Base-by-base conservation (phyloP, 2,797 vertebrate genomes). In the Anabas testudineus region DNA sequence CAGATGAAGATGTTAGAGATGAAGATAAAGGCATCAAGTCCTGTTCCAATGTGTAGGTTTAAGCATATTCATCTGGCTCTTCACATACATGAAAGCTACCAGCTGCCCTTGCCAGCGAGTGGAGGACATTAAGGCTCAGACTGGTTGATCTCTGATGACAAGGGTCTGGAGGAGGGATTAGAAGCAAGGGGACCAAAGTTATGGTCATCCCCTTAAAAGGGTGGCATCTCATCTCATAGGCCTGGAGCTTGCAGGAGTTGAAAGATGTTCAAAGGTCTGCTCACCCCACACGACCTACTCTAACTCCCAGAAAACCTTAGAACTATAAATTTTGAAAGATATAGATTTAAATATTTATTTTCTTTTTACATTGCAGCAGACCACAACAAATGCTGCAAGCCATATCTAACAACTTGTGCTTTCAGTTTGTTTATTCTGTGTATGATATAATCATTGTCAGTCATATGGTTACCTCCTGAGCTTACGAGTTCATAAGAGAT, bases 131-230 rank as follows among this genome's bases (percentile, higher is more conserved):
- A 86, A 88, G 88, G 85, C 78, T 78, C 84, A 84, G 77, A 82
- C 78, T 71, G 83, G 91, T 91, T 91, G 90, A 92, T 94, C 88
- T 90, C 82, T 89, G 90, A 90, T 87, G 88, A 92, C 88, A 87
- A 89, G 80, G 84, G 90, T 92, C 89, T 92, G 87, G 82, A 87
- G 78, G 70, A 84, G 84, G 88, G 91, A 93, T 93, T 90, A 92
- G 83, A 91, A 82, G 75, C 74, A 76, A 63, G 73, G 74, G 74
- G 81, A 83, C 81, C 83, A 87, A 87, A 82, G 86, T 88, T 88
- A 82, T 82, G 87, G 88, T 92, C 89, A 91, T 80, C 84, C 84
- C 86, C 81, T 87, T 87, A 87, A 91, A 90, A 90, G 67, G 84
- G 88, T 81, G 78, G 90, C 58, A 78, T 64, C 79, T 82, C 74